Evolutionary conservation across 2,888 invertebrate species (phyloP), one percentile per base, ranked within the genome.

Genomic region (Mythimna ferrago): DNA sequence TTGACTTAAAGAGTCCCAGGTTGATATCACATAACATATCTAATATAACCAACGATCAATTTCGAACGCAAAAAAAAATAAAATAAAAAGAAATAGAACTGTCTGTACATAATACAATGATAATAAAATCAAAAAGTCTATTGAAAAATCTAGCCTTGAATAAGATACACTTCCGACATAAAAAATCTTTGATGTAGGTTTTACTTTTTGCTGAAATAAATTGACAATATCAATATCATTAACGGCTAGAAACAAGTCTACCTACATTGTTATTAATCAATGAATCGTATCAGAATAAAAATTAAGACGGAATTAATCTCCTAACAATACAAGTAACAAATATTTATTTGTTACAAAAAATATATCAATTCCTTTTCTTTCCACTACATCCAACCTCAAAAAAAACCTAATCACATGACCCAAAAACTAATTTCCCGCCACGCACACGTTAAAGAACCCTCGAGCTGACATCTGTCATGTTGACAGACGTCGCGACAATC

Each of bases 381-480:
- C 14, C 44, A 54, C 10, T 38, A 60, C 32, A 65, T 60, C n/a
- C 32, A 26, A 67, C 54, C 5, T 14, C 5, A 62, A 67, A 69
- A 32, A 61, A 66, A 51, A 75, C 11, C 16, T 44, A 66, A 21
- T 53, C 9, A 62, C 16, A 4, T 76, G 66, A 56, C 69, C 61
- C 68, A 61, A 72, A 78, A 81, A 81, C 69, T 63, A 74, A 81
- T 83, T 44, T 70, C 57, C 66, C 44, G 54, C 57, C 38, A 21
- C 65, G 60, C 71, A 60, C 80, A 73, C 73, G 53, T 71, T 79
- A 86, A 85, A 87, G 86, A 71, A 81, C 82, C 73, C 85, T 80
- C 82, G 72, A 78, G 86, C 82, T 91, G 92, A 92, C 92, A 92
- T 89, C 91, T 93, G 94, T 93, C 94, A 93, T 71, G 86, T 88